phyloP scores from a whole-genome alignment of 2,888 invertebrate genomes.

The Ctena decussata region DNA sequence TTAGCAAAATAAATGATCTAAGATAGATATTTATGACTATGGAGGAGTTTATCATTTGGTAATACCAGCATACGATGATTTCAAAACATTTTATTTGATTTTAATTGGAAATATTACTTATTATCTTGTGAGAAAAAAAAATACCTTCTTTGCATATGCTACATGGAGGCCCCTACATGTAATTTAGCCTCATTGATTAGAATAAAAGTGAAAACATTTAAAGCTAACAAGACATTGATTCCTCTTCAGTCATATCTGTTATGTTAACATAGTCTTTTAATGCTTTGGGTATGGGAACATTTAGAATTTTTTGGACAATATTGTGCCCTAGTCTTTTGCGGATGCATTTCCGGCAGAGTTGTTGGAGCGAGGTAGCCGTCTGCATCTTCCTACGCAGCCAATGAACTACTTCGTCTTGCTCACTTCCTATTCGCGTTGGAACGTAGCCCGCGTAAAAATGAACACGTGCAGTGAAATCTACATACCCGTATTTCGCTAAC shows the following conservation, averaged over 20 bases:
- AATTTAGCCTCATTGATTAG: too few relatives aligned
- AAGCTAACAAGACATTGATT: constrained; percentile 31
- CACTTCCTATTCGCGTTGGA: constrained; percentile 77
- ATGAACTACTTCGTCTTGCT: constrained; percentile 80
- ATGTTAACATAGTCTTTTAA: constrained; percentile 85
- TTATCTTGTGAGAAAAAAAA: too few relatives aligned
- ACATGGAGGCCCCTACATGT: too few relatives aligned
- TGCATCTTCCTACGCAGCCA: constrained; percentile 82
- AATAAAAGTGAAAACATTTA: not conserved
- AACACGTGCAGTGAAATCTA: constrained; percentile 80
- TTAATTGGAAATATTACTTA: too few relatives aligned
- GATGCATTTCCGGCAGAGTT: constrained; percentile 84
- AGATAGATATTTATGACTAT: too few relatives aligned
- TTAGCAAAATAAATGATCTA: too few relatives aligned
- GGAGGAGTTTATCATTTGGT: too few relatives aligned
- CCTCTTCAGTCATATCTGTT: constrained; percentile 78
- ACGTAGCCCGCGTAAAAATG: constrained; percentile 81
- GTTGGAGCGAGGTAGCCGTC: constrained; percentile 83
- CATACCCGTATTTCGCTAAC: constrained; percentile 83
- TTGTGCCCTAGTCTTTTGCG: constrained; percentile 84
- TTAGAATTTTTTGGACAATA: constrained; percentile 80
- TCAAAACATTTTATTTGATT: too few relatives aligned
- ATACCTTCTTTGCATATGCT: too few relatives aligned
- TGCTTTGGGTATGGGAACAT: constrained; percentile 82
- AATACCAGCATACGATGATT: too few relatives aligned